Percentiles rank a stretch among this genome's conserved stretches.
Conservation (phyloP, 2,797 vertebrate species). For the Urophycis tenuis region DNA sequence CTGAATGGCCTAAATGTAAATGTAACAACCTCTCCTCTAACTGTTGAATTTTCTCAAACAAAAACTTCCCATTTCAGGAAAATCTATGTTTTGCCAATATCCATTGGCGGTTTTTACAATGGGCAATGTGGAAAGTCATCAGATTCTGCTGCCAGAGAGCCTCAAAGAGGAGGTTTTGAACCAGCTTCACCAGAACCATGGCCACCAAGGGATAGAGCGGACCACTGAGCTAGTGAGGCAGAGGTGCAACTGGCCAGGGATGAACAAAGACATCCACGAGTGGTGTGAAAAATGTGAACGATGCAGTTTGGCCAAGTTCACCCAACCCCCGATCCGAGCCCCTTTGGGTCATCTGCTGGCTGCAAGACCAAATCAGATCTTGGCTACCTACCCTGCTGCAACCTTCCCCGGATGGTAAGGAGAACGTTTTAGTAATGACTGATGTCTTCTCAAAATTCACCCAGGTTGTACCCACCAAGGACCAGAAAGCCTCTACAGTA, state of each 20-base stretch:
- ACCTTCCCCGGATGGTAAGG: not conserved
- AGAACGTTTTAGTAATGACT: not conserved
- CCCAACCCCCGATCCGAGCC: not conserved
- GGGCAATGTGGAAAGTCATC: too few species aligned
- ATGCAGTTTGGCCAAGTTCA: not conserved
- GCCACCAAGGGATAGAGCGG: not conserved
- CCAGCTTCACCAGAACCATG: slow-evolving; percentile 2
- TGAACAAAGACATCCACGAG: not conserved
- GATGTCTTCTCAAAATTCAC: slow-evolving; percentile 1
- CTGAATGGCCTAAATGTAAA: too few species aligned
- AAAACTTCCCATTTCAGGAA: too few species aligned
- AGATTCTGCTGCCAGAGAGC: not conserved
- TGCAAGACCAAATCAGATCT: not conserved
- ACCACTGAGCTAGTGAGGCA: slow-evolving; percentile 1
- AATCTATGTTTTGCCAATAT: too few species aligned
- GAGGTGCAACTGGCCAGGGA: not conserved
- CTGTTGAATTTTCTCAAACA: too few species aligned
- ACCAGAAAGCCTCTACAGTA: not conserved
- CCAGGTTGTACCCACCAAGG: not conserved
- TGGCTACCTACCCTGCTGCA: not conserved
- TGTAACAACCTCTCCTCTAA: too few species aligned
- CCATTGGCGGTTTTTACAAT: too few species aligned
- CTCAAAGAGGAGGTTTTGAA: not conserved
- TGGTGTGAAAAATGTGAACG: not conserved
- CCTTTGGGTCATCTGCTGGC: slow-evolving; percentile 4